These are phyloP conservation scores for Sceliomorpha sp. DNA, from an alignment of 2,888 invertebrate genomes.

Conservation along the genomic window DNA sequence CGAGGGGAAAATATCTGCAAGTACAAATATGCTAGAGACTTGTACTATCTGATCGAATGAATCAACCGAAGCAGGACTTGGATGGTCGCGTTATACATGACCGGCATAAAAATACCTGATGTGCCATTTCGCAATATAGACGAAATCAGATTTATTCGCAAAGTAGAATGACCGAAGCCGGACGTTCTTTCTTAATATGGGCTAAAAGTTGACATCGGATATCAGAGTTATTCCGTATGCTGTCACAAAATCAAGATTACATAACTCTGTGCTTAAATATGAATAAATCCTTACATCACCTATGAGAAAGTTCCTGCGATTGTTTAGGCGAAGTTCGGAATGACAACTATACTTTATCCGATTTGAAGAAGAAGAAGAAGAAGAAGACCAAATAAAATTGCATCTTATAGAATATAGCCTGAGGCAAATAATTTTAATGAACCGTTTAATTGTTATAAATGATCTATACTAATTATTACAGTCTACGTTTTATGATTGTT, in stretches of 20 bases:
- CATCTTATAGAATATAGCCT: too few species aligned
- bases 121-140: constrained; percentile 32
- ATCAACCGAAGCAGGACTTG: constrained; percentile 15
- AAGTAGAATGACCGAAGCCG: constrained; percentile 33
- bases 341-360: too few species aligned
- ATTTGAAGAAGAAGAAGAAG: too few species aligned
- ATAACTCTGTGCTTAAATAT: constrained; percentile 14
- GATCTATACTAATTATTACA: too few species aligned
- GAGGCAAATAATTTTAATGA: too few species aligned
- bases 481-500: too few species aligned
- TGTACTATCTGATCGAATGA: constrained; percentile 1
- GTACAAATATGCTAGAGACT: too few species aligned
- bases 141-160: constrained; percentile 36
- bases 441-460: too few species aligned
- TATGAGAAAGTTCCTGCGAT: not conserved
- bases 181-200: constrained; percentile 17
- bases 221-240: constrained; percentile 31
- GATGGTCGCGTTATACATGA: constrained; percentile 33
- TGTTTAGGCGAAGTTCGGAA: not conserved
- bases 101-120: constrained; percentile 32
- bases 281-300: not conserved
- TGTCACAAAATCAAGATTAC: constrained; percentile 34
- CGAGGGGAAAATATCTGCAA: too few species aligned
- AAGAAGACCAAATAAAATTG: too few species aligned
- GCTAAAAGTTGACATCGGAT: constrained; percentile 32